These are phyloP conservation scores for Porites lobata DNA, from an alignment of 92 coral and sea anemone species.

Conservation along the genomic window DNA sequence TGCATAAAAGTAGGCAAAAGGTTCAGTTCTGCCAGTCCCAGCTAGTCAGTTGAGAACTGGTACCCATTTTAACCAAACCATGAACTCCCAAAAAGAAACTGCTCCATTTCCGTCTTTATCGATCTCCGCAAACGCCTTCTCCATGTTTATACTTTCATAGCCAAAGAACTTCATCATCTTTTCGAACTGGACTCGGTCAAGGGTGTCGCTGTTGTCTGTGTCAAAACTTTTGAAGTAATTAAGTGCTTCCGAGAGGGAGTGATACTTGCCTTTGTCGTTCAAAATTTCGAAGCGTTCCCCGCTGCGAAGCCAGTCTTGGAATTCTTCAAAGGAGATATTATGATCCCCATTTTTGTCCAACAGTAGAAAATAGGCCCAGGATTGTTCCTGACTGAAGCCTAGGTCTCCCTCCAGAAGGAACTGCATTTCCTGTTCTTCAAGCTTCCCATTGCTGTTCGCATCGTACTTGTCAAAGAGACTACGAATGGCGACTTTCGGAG, in stretches of 20 bases:
- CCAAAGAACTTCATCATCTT: slow-evolving; percentile 75
- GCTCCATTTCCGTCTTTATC: slow-evolving; percentile 71
- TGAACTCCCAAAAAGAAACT: slow-evolving; percentile 83
- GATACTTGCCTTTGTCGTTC: slow-evolving; percentile 58
- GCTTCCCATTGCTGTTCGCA: slow-evolving; percentile 65
- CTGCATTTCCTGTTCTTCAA: slow-evolving; percentile 69
- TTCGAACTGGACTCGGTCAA: slow-evolving; percentile 63
- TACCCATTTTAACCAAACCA: slow-evolving; percentile 83
- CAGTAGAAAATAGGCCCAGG: slow-evolving; percentile 69
- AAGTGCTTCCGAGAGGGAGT: slow-evolving; percentile 43
- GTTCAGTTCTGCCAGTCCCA: neutral
- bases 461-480: slow-evolving; percentile 84
- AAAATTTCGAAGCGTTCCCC: slow-evolving; percentile 76
- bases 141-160: slow-evolving; percentile 34
- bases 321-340: slow-evolving; percentile 79
- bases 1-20: neutral
- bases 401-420: slow-evolving; percentile 70
- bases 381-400: slow-evolving; percentile 68
- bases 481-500: slow-evolving; percentile 70
- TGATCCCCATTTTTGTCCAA: slow-evolving; percentile 82
- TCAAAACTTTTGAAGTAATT: slow-evolving; percentile 55
- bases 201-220: slow-evolving; percentile 56
- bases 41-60: slow-evolving; percentile 36
- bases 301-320: slow-evolving; percentile 79
- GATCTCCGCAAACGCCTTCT: slow-evolving; percentile 56